Evolutionary conservation across 2,113 vertebrate genomes (phyloP), one percentile per base, ranked within the genome.

Genomic region (Amblyopsis rosae): DNA sequence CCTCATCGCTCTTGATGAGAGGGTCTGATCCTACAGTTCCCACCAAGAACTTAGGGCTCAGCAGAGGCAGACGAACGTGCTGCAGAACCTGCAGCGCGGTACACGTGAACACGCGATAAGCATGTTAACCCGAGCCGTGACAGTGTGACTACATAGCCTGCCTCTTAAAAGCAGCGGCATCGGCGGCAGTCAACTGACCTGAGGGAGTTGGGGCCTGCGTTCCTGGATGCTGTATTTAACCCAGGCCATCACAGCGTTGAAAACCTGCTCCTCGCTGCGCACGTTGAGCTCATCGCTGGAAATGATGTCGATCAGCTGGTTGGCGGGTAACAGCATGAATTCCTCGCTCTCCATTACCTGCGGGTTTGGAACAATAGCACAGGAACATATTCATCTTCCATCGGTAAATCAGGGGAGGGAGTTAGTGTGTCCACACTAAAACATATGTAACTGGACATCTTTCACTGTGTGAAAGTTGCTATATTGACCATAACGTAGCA

Each of bases 311-410:
- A 99, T 99, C 70, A 99, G 90, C 84, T 99, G 98, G 79, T 98
- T 99, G 86, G 98, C 95, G 70, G 97, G 98, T 54, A 99, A 94
- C 71, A 99, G 87, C 98, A 99, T 99, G 86, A 99, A 99, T 88
- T 99, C 98, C 82, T 99, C 98, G 69, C 98, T 99, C 86, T 99
- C 98, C 98, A 99, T 99, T 13, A 99, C 97, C 97, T 99, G 75
- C 51, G 66, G 46, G 8, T 11, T 9, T 7, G 54, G 54, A 57
- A 70, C 19, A 61, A 35, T 0, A 48, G 33, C 63, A 53, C 1
- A 54, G 9, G 51, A 9, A 3, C 12, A 60, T 33, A 26, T 41
- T 8, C 1, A 13, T 9, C 0, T 46, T 55, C 35, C 63, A 63
- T 60, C 67, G 33, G 71, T 50, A 33, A 6, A n/a, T n/a, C n/a